These are phyloP conservation scores for Paedocypris sp. DNA, from an alignment of 2,113 vertebrate species.

Conservation along the genomic window DNA sequence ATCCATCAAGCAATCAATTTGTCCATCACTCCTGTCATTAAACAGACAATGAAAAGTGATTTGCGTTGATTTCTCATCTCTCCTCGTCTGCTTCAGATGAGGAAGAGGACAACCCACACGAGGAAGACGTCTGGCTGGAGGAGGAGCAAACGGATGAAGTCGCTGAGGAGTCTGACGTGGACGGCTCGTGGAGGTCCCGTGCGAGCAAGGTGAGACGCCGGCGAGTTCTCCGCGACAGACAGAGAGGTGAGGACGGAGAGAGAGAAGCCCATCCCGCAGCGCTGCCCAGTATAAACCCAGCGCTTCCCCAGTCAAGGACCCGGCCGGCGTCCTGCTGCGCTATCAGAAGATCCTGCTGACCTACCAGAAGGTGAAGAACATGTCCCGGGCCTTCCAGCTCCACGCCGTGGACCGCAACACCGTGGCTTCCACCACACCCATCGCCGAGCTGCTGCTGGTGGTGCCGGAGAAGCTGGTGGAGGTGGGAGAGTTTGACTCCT, in stretches of 20 bases:
- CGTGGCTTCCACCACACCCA: constrained; percentile 79
- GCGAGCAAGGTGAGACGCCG: constrained; percentile 57
- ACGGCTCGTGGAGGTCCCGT: constrained; percentile 49
- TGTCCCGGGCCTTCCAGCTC: constrained; percentile 80
- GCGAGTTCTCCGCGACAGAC: constrained; percentile 70
- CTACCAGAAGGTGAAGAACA: constrained; percentile 80
- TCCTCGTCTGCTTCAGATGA: neutral
- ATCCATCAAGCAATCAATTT: too few species aligned
- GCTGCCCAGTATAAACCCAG: too few species aligned
- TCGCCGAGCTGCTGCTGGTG: constrained; percentile 79
- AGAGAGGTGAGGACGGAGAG: constrained; percentile 75
- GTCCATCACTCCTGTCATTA: too few species aligned
- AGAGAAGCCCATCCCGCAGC: too few species aligned
- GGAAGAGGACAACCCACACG: too few species aligned
- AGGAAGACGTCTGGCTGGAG: constrained; percentile 58
- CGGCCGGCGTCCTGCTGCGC: constrained; percentile 74
- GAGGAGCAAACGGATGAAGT: constrained; percentile 53
- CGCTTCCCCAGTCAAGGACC: constrained; percentile 74
- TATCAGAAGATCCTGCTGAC: constrained; percentile 83
- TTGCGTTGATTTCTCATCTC: too few species aligned
- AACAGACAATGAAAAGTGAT: neutral
- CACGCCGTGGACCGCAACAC: constrained; percentile 83
- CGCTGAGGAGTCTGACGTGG: constrained; percentile 35
- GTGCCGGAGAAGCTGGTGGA: constrained; percentile 74
- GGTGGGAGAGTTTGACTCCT: constrained; percentile 77